Conservation (phyloP, 2,888 invertebrate species). For the Apeira syringaria region DNA sequence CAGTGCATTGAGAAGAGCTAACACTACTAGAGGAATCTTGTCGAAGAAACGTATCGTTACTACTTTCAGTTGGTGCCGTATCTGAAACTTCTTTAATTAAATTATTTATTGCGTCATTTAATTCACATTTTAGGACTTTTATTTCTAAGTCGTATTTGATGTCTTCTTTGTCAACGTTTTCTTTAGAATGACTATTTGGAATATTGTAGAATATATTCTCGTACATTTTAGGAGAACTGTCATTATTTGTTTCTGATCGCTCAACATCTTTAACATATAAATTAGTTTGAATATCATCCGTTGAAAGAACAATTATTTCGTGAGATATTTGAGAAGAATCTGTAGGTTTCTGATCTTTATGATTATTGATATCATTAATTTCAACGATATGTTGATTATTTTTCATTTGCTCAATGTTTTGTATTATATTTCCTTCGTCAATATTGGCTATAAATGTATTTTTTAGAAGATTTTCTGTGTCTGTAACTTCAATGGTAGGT, state of each 20-base stretch:
- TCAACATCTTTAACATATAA: slow-evolving; percentile 65
- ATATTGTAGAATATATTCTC: background rate
- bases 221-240: too few species aligned
- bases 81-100: slow-evolving; percentile 74
- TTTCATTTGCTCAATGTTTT: slow-evolving; percentile 1
- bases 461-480: slow-evolving; percentile 68
- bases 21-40: slow-evolving; percentile 85
- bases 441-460: slow-evolving; percentile 49
- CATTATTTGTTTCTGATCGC: slow-evolving; percentile 22
- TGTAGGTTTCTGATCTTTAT: slow-evolving; percentile 9
- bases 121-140: slow-evolving; percentile 72
- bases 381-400: slow-evolving; percentile 21
- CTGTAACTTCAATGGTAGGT: slow-evolving; percentile 77
- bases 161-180: slow-evolving; percentile 25
- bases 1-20: slow-evolving; percentile 88
- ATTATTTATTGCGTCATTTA: slow-evolving; percentile 75
- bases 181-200: background rate
- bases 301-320: slow-evolving; percentile 69
- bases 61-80: slow-evolving; percentile 54
- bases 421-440: slow-evolving; percentile 14
- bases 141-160: slow-evolving; percentile 63
- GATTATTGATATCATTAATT: slow-evolving; percentile 20
- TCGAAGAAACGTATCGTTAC: slow-evolving; percentile 63
- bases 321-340: slow-evolving; percentile 34
- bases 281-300: slow-evolving; percentile 66